Evolutionary conservation across 1,140 invertebrate species (phyloP), one percentile per base, ranked within the genome.

Genomic region (Kradibia gibbosae): DNA sequence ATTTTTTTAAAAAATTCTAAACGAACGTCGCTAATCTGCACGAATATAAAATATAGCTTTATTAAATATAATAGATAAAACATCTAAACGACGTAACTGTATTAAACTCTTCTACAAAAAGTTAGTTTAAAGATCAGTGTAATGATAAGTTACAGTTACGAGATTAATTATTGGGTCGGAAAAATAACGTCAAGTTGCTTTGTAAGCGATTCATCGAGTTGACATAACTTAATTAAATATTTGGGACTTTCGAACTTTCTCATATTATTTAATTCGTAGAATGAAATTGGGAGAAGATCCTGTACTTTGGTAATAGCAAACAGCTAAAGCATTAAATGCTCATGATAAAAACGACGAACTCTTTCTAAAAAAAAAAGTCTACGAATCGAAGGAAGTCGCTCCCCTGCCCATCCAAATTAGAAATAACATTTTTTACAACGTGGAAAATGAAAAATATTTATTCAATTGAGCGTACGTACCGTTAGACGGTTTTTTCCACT

Each of bases 141-240:
- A 48, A 48, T 3, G 70, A 71, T 71, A 71, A 2, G 42, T 48
- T 20, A 22, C 39, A 28, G 10, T 17, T 28, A 48, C n/a, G 48
- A 48, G 42, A 48, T 71, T 48, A 71, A 71, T 71, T 71, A 71
- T 28, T 28, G 70, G 25, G 15, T 45, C 39, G 17, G 42, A 71
- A 71, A 71, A 71, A 71, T 71, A 71, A 71, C 20, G n/a, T 25
- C 36, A 7, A 25, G 25, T 10, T 71, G 67, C 11, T 45, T 71
- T 71, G 36, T 25, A 45, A 71, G 45, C 25, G 67, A 45, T 42
- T 45, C 39, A 1, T 36, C 22, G 28, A 22, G 5, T 25, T 28
- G 70, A 71, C 42, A 71, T 45, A 71, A 3, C n/a, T 45, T 48
- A 48, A 71, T 71, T 45, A 48, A 2, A 28, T 22, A 20, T 48